Conservation (phyloP, 2,797 vertebrate species). For the Craterocephalus amniculus region DNA sequence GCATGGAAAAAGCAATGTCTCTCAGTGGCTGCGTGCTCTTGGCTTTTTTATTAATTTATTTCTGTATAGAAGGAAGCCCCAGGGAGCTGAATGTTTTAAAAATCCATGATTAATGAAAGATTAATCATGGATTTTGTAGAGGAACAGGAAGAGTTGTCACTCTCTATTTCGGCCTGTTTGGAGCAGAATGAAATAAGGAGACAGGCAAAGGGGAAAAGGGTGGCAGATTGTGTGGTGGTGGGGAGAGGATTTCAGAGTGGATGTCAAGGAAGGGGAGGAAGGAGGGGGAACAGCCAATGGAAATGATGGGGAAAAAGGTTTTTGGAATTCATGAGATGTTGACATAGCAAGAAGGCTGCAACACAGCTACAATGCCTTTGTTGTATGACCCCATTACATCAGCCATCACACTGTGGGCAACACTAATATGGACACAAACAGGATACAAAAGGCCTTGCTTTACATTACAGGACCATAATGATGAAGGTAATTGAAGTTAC, state of each 20-base stretch:
- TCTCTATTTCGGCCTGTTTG: slow-evolving; percentile 79
- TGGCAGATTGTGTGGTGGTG: slow-evolving; percentile 50
- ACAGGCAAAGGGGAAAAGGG: slow-evolving; percentile 55
- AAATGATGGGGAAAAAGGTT: slow-evolving; percentile 46
- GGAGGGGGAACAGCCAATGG: slow-evolving; percentile 41
- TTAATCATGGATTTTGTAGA: slow-evolving; percentile 84
- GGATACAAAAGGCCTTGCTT: slow-evolving; percentile 18
- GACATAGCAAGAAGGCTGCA: slow-evolving; percentile 59
- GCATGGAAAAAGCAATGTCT: slow-evolving; percentile 65
- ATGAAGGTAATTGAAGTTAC: not conserved
- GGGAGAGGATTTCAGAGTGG: slow-evolving; percentile 50
- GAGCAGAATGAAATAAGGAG: slow-evolving; percentile 63
- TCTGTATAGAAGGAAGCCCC: slow-evolving; percentile 73
- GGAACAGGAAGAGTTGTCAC: slow-evolving; percentile 84
- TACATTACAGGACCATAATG: slow-evolving; percentile 17
- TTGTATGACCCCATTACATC: slow-evolving; percentile 39
- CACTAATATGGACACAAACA: slow-evolving; percentile 10
- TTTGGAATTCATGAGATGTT: slow-evolving; percentile 73
- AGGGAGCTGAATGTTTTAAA: slow-evolving; percentile 77
- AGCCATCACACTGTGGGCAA: slow-evolving; percentile 13
- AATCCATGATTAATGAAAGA: slow-evolving; percentile 84
- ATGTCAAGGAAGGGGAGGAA: slow-evolving; percentile 61
- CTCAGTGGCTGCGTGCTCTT: slow-evolving; percentile 54
- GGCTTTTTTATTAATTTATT: slow-evolving; percentile 79
- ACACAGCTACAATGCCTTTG: slow-evolving; percentile 45